Base-by-base conservation (phyloP, 1,140 invertebrate genomes). In the Paramacrobiotus metropolitanus region DNA sequence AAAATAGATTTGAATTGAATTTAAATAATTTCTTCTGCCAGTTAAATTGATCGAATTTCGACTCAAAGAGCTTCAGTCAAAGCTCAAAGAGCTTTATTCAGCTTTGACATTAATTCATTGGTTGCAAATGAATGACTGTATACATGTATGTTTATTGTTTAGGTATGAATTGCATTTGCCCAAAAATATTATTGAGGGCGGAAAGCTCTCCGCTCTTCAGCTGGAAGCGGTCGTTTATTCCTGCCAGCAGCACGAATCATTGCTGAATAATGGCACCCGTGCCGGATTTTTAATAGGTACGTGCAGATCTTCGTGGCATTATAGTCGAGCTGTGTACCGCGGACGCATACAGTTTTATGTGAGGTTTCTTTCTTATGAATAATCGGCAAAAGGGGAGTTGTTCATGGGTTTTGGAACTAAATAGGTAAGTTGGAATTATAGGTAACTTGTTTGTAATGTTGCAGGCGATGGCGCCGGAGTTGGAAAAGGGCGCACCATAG, bases 401-500 rank as follows among this genome's bases (percentile, higher is more conserved):
- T 3, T n/a, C n/a, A n/a, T n/a, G n/a, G n/a, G n/a, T n/a, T n/a
- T n/a, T n/a, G n/a, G n/a, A n/a, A n/a, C n/a, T n/a, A n/a, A n/a
- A n/a, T n/a, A n/a, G n/a, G n/a, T n/a, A n/a, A n/a, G n/a, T n/a
- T n/a, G n/a, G n/a, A n/a, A n/a, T n/a, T n/a, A n/a, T n/a, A n/a
- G n/a, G n/a, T n/a, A n/a, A n/a, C 64, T 70, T 65, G 66, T 60
- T 65, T 64, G 30, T 63, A n/a, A n/a, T n/a, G n/a, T 66, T 66
- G 1, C 65, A 84, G 88, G 90, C 67, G 94, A 99, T 75, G 95
- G 95, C 65, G 94, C 95, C 66, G 95, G 94, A 72, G 94, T 99
- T 28, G 95, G 95, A 44, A 99, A 99, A 76, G 95, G 95, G 44
- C 79, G 95, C 64, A 99, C 94, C 1, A 91, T 99, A 66, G 93